These are phyloP conservation scores for Limnephilus marmoratus DNA, from an alignment of 2,888 invertebrate species.

Conservation along the genomic window DNA sequence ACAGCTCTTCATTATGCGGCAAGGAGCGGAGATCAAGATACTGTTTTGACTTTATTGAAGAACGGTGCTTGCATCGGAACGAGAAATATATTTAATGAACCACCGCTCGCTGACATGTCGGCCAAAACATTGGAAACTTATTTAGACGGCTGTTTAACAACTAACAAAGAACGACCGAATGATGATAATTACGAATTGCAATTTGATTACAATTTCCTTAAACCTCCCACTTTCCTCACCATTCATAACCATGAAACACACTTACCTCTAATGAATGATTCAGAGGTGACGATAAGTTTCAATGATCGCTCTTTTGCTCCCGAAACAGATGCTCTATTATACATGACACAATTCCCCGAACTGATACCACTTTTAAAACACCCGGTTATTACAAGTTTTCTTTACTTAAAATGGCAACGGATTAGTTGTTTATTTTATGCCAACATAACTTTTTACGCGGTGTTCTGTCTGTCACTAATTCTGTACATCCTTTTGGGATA, in stretches of 20 bases:
- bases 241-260: constrained; percentile 74
- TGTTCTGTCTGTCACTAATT: constrained; percentile 83
- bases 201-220: constrained; percentile 84
- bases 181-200: constrained; percentile 85
- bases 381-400: constrained; percentile 87
- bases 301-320: constrained; percentile 75
- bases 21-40: constrained; percentile 81
- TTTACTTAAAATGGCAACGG: constrained; percentile 89
- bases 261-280: constrained; percentile 73
- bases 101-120: constrained; percentile 85
- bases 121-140: constrained; percentile 83
- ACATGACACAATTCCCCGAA: constrained; percentile 83
- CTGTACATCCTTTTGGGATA: constrained; percentile 83
- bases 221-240: constrained; percentile 75
- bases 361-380: constrained; percentile 85
- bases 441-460: constrained; percentile 84
- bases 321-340: constrained; percentile 86
- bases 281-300: constrained; percentile 71
- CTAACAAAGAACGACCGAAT: constrained; percentile 81
- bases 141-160: constrained; percentile 84
- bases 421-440: constrained; percentile 85
- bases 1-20: constrained; percentile 87
- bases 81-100: constrained; percentile 80
- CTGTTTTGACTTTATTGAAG: constrained; percentile 80
- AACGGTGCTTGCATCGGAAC: constrained; percentile 86